These are phyloP conservation scores for Tinea trinotella DNA, from an alignment of 2,888 invertebrate genomes.

Conservation along the genomic window DNA sequence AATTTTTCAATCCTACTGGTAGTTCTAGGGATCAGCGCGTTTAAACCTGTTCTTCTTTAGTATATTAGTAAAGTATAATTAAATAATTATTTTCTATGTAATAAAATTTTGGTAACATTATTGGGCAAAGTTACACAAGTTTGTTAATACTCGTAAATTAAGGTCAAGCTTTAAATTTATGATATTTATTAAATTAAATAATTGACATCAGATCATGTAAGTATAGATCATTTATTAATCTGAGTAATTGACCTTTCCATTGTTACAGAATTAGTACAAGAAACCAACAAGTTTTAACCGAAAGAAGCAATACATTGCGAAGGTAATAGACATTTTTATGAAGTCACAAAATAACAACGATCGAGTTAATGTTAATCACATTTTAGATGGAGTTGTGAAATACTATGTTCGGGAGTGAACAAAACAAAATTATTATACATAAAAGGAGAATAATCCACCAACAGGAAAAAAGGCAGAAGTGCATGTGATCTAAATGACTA, in stretches of 20 bases:
- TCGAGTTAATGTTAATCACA: too few relatives aligned
- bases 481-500: conserved; percentile 67
- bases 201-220: background rate
- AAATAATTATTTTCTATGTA: too few relatives aligned
- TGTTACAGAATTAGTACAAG: conserved; percentile 7
- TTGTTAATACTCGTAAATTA: too few relatives aligned
- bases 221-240: background rate
- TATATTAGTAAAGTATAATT: too few relatives aligned
- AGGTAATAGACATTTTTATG: background rate
- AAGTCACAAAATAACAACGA: too few relatives aligned
- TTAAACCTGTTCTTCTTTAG: too few relatives aligned
- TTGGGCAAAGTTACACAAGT: too few relatives aligned
- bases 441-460: background rate
- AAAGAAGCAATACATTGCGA: background rate
- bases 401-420: too few relatives aligned
- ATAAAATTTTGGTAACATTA: too few relatives aligned
- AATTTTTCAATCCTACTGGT: too few relatives aligned
- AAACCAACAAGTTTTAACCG: background rate
- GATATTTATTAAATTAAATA: background rate
- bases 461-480: background rate
- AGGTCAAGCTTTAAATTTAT: background rate
- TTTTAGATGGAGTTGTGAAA: background rate
- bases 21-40: too few relatives aligned
- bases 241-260: conserved; percentile 3
- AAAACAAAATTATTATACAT: background rate